A percentile compares a stretch with the other conserved stretches of the same genome.
Conservation (phyloP, 2,797 vertebrate genomes). For the Psittacula derbiana region DNA sequence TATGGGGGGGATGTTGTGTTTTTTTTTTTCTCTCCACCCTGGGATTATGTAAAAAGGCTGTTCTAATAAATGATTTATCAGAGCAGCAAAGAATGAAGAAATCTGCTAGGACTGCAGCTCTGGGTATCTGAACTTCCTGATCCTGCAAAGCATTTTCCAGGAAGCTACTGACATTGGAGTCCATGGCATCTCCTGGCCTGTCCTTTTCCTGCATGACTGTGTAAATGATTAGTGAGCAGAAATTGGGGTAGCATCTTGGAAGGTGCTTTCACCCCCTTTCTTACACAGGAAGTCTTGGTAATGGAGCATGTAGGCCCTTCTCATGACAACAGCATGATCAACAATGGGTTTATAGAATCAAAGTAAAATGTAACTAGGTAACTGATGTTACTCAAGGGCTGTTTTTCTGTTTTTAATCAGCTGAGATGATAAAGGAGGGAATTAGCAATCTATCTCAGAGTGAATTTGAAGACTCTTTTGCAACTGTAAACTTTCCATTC, state of each 20-base stretch:
- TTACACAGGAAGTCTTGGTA: neutral
- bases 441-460: neutral
- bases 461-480: neutral
- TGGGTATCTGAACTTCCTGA: neutral
- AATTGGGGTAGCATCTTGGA: neutral
- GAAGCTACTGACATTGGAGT: neutral
- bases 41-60: slow-evolving; percentile 35
- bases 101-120: neutral
- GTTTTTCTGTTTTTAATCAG: neutral
- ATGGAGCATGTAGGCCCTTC: neutral
- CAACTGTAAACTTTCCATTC: neutral
- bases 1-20: neutral
- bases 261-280: neutral
- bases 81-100: slow-evolving; percentile 14
- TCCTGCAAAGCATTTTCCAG: neutral
- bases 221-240: neutral
- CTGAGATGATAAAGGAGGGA: neutral
- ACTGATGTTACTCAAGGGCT: neutral
- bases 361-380: neutral
- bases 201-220: neutral
- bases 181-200: neutral
- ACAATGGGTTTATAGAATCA: neutral
- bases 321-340: neutral
- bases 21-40: too few relatives aligned
- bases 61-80: slow-evolving; percentile 65